Base-by-base conservation (phyloP, 2,888 invertebrate genomes). In the Linnaemya vulpina region DNA sequence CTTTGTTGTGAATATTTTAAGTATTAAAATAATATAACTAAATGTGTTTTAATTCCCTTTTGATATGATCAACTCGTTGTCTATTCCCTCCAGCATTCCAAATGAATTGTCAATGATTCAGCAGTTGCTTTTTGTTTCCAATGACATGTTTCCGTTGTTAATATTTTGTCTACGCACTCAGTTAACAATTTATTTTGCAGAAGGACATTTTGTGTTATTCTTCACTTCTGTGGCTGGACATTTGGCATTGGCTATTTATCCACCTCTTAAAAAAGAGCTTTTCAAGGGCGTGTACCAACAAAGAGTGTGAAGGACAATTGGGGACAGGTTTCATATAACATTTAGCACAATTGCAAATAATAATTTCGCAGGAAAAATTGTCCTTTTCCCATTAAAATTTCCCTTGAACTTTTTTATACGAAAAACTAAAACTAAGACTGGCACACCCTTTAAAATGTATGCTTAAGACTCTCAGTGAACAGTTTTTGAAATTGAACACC, bases 261-360 rank as follows among this genome's bases (percentile, higher is more conserved):
- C 74, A 75, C 53, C 68, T 75, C 67, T 68, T 81, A 81, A 75
- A 75, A 68, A 17, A 62, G 3, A 5, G 5, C 30, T 3, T 46
- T 55, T n/a, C 15, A 20, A 65, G 11, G 10, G 3, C 9, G 3
- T 46, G 30, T 60, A 43, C 30, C 30, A 17, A n/a, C 20, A 60
- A 51, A 30, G 51, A 63, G 51, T 63, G 38, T 9, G 13, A 25
- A 25, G 13, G 13, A 40, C 13, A 40, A 75, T 11, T 53, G 51
- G 53, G 65, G 79, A 67, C 58, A 79, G 71, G 58, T 73, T 73
- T 13, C 20, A 51, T 38, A 17, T 13, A 17, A 13, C 15, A 30
- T 30, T 30, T 11, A 38, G 35, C 10, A 60, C 35, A 38, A 7
- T 46, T 58, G 10, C 10, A n/a, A 43, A 22, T n/a, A 20, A 30